Conservation (phyloP, 2,888 invertebrate species). For the Hetaerina titia region DNA sequence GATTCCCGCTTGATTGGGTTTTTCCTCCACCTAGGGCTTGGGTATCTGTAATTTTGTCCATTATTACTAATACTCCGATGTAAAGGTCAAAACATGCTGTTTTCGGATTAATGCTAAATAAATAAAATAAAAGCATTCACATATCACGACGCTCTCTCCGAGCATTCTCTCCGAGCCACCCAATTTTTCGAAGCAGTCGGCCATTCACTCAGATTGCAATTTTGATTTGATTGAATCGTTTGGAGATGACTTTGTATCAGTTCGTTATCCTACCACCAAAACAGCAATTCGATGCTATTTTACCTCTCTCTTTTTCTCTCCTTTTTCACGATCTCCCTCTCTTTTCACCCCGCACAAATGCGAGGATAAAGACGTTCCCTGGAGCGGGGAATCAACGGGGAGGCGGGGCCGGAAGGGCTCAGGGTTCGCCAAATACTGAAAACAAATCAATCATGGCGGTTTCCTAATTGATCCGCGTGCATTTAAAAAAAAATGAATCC, state of each 20-base stretch:
- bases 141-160: not conserved
- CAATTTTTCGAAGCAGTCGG: not conserved
- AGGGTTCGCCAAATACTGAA: not conserved
- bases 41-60: no score
- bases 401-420: not conserved
- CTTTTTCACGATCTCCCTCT: not conserved
- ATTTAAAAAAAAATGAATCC: not conserved
- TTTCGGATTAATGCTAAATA: no score
- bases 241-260: not conserved
- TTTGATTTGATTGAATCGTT: not conserved
- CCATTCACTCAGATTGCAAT: conserved; percentile 11
- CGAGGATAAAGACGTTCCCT: not conserved
- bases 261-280: not conserved
- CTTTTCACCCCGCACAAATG: not conserved
- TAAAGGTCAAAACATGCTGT: no score
- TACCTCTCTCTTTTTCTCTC: not conserved
- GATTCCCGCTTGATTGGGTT: no score
- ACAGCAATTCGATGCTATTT: not conserved
- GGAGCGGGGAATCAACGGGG: not conserved
- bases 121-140: no score
- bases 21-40: no score
- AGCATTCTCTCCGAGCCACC: not conserved
- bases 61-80: no score
- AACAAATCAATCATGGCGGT: not conserved
- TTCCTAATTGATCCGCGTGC: not conserved